These are phyloP conservation scores for Cerceris ruficornis DNA, from an alignment of 2,888 invertebrate species.

Conservation along the genomic window DNA sequence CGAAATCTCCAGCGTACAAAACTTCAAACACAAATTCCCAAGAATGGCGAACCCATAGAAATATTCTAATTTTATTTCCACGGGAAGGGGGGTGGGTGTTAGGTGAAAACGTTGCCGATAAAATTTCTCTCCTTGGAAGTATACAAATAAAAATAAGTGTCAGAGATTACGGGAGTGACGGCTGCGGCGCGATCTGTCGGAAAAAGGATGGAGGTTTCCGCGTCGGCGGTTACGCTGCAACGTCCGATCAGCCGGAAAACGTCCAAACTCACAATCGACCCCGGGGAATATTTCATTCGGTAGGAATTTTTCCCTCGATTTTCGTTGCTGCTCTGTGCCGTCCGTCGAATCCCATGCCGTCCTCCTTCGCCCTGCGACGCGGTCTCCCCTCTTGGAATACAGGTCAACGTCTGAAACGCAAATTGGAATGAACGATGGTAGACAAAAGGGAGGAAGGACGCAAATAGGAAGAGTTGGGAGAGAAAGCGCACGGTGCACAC, in stretches of 20 bases:
- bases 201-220: constrained; percentile 73
- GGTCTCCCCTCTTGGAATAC: constrained; percentile 47
- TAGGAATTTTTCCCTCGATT: constrained; percentile 70
- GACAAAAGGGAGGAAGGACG: constrained; percentile 12
- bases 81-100: neutral
- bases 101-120: constrained; percentile 35
- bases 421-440: constrained; percentile 41
- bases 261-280: constrained; percentile 75
- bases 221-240: constrained; percentile 71
- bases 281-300: constrained; percentile 75
- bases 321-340: constrained; percentile 30
- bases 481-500: constrained; percentile 11
- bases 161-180: constrained; percentile 60
- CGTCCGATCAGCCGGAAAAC: constrained; percentile 78
- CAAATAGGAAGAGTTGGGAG: neutral
- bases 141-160: constrained; percentile 48
- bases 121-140: constrained; percentile 40
- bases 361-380: constrained; percentile 15
- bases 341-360: constrained; percentile 7
- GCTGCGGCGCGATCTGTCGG: constrained; percentile 54
- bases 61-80: neutral
- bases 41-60: neutral
- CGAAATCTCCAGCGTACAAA: too few species aligned
- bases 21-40: too few species aligned
- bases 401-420: constrained; percentile 55